Evolutionary conservation across 1,140 invertebrate species (phyloP), one percentile per base, ranked within the genome.

Genomic region (Eupeodes corollae): DNA sequence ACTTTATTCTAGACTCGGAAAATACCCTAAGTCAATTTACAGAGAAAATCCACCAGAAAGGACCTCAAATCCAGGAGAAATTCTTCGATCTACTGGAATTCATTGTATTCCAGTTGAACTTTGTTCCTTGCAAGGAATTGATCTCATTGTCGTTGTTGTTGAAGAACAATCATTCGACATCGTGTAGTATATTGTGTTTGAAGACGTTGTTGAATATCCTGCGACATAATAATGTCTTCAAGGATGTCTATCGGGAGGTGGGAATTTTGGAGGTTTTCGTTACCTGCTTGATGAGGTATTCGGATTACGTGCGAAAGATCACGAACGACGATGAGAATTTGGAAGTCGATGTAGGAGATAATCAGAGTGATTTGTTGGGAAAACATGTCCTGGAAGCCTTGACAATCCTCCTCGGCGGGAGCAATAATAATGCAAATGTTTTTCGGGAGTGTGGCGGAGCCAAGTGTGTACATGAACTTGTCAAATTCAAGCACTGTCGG

Each of bases 91-190:
- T 98, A 21, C 62, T 99, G 21, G 94, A 98, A 70, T 97, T 95
- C 66, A 84, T 98, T 49, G 91, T 98, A 13, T 95, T 95, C 72
- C 88, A 97, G 69, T 71, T 99, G 56, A 96, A 95, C 69, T 98
- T 96, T 77, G 93, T 99, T 51, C 96, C 96, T 46, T 98, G 92
- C 70, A 98, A 98, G 74, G 96, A 98, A 74, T 78, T 98, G 45
- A 97, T 98, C 63, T 93, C 91, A 35, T 75, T 98, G 32, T 96
- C 93, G 50, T 80, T 96, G 57, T 76, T 97, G 54, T 73, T 97
- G 21, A 95, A 95, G 73, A 82, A 83, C 19, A 84, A 84, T 63
- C 78, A 82, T 58, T 85, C 84, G 10, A 77, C 82, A 37, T 72
- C 70, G 48, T 93, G 88, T 67, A 90, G 83, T 69, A 88, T 91